Conservation (phyloP, 2,888 invertebrate species). For the Acrobasis suavella region DNA sequence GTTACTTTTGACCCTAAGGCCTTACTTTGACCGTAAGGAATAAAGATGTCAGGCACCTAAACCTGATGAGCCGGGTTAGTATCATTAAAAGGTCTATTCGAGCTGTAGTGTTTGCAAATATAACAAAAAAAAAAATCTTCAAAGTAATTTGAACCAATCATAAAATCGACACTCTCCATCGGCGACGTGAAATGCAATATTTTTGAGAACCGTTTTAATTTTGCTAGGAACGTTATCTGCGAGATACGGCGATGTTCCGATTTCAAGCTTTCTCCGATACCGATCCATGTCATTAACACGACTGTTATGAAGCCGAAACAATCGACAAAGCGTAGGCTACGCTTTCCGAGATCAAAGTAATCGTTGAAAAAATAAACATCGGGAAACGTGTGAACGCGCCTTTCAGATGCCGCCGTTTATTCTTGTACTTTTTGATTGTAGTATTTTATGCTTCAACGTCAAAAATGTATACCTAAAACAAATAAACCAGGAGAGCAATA, state of each 20-base stretch:
- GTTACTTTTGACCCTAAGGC: too few species aligned
- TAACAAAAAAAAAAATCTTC: neutral
- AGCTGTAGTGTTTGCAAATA: too few species aligned
- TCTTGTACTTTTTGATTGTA: too few species aligned
- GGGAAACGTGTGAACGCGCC: neutral
- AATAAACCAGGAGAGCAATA: too few species aligned
- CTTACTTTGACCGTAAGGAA: too few species aligned
- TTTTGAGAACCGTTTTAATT: conserved; percentile 23
- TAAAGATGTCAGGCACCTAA: too few species aligned
- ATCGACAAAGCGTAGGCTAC: conserved; percentile 9
- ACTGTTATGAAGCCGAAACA: conserved; percentile 11
- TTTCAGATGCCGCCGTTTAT: neutral
- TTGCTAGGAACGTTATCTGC: conserved; percentile 20
- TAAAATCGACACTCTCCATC: neutral
- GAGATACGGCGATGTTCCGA: conserved; percentile 21
- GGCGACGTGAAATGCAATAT: conserved; percentile 6
- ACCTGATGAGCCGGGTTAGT: too few species aligned
- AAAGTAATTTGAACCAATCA: neutral
- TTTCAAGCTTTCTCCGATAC: conserved; percentile 28
- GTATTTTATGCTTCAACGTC: too few species aligned
- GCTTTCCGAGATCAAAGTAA: conserved; percentile 6
- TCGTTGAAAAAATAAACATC: conserved; percentile 1
- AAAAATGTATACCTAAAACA: too few species aligned
- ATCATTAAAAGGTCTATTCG: too few species aligned
- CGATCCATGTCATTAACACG: conserved; percentile 26